Conservation (phyloP, 2,797 vertebrate genomes). For the Danio albolineatus region DNA sequence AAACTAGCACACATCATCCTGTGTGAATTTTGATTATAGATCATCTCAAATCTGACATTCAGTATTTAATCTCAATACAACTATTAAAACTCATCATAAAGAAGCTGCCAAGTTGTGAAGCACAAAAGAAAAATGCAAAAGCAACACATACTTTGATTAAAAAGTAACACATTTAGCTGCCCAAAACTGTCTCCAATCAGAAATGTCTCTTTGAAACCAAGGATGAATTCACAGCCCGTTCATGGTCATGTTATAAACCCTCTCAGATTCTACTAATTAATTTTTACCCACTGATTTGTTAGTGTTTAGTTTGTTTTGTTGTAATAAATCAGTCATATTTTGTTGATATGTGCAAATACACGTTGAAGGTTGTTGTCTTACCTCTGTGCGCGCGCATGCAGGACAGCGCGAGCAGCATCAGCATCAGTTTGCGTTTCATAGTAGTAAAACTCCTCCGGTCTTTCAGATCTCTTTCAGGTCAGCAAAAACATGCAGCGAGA, state of each 20-base stretch:
- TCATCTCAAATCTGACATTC: neutral
- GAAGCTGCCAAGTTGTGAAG: neutral
- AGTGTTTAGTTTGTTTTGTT: neutral
- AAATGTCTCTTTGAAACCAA: neutral
- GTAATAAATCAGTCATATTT: neutral
- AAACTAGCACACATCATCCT: neutral
- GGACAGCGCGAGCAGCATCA: constrained; percentile 19
- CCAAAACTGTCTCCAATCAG: neutral
- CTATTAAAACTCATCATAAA: neutral
- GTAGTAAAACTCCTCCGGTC: constrained; percentile 1
- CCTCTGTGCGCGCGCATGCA: constrained; percentile 21
- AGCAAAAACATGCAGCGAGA: neutral
- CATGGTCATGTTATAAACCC: neutral
- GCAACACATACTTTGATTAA: too few relatives aligned
- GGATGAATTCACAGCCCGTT: neutral
- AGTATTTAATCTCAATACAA: neutral
- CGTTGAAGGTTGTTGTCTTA: neutral
- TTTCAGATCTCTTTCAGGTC: neutral
- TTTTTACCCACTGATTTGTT: neutral
- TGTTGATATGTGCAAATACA: neutral
- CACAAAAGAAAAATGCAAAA: neutral
- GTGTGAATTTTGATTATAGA: neutral
- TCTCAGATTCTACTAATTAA: neutral
- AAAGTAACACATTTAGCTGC: too few relatives aligned
- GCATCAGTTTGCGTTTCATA: neutral